Evolutionary conservation across 2,797 vertebrate genomes (phyloP).

Genomic region (Psittacula derbiana): DNA sequence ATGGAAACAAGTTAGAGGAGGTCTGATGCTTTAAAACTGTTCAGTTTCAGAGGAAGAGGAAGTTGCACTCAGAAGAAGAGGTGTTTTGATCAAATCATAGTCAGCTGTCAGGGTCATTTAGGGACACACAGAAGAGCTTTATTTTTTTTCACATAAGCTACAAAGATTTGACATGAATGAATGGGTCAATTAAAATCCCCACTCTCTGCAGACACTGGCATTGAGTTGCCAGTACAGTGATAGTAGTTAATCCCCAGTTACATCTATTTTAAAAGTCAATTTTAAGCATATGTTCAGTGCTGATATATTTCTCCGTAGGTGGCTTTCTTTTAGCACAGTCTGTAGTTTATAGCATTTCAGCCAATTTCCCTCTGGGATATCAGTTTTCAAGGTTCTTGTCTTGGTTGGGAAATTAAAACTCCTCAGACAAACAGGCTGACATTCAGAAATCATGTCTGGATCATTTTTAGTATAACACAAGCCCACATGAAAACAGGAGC

Average conservation of each 20-base stretch:
- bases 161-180: conserved; percentile 35
- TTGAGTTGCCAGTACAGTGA: conserved; percentile 12
- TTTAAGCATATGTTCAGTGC: conserved; percentile 57
- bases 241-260: conserved; percentile 45
- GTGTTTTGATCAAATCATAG: conserved; percentile 31
- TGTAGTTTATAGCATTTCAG: conserved; percentile 38
- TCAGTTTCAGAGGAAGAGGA: conserved; percentile 13
- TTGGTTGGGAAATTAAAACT: conserved; percentile 35
- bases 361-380: conserved; percentile 51
- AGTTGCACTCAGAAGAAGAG: not conserved
- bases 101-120: conserved; percentile 32
- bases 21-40: not conserved
- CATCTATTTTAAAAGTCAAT: conserved; percentile 65
- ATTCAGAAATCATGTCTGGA: conserved; percentile 16
- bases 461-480: not conserved
- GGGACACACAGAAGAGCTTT: not conserved
- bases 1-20: not conserved
- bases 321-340: conserved; percentile 22
- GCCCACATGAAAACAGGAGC: not conserved
- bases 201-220: not conserved
- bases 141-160: not conserved
- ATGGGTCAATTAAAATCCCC: conserved; percentile 38
- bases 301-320: conserved; percentile 54
- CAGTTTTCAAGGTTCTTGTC: conserved; percentile 49
- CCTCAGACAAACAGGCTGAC: not conserved